Conservation (phyloP, 2,797 vertebrate genomes). For the Sebastes hopkinsi region DNA sequence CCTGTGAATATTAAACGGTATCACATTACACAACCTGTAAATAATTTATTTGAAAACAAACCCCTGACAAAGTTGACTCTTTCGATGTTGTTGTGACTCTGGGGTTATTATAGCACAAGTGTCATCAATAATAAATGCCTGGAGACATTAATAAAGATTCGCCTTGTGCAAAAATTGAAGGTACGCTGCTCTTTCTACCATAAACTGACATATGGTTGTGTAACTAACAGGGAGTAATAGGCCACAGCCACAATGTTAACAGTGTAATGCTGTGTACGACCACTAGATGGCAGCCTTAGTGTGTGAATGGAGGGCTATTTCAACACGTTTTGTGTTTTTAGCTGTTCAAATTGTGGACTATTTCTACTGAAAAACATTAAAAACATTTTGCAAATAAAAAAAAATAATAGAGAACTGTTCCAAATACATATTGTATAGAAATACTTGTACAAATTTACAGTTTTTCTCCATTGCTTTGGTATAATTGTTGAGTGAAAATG, state of each 20-base stretch:
- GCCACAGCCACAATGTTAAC: background rate
- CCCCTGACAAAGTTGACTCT: conserved; percentile 34
- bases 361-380: background rate
- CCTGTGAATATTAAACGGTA: background rate
- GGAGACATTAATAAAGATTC: conserved; percentile 37
- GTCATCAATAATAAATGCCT: conserved; percentile 35
- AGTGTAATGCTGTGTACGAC: background rate
- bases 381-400: too few relatives aligned
- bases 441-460: too few relatives aligned
- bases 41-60: conserved; percentile 48
- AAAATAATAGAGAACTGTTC: too few relatives aligned
- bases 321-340: background rate
- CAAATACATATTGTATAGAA: too few relatives aligned
- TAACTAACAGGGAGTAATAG: background rate
- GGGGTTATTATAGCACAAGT: conserved; percentile 31
- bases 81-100: conserved; percentile 36
- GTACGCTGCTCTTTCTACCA: background rate
- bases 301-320: background rate
- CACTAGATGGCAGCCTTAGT: conserved; percentile 34
- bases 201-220: background rate
- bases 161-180: background rate
- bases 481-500: too few relatives aligned
- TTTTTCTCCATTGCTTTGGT: too few relatives aligned
- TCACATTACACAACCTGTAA: conserved; percentile 32
- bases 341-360: background rate